phyloP scores from a whole-genome alignment of 2,888 invertebrate species.

The Augiades crinisus region DNA sequence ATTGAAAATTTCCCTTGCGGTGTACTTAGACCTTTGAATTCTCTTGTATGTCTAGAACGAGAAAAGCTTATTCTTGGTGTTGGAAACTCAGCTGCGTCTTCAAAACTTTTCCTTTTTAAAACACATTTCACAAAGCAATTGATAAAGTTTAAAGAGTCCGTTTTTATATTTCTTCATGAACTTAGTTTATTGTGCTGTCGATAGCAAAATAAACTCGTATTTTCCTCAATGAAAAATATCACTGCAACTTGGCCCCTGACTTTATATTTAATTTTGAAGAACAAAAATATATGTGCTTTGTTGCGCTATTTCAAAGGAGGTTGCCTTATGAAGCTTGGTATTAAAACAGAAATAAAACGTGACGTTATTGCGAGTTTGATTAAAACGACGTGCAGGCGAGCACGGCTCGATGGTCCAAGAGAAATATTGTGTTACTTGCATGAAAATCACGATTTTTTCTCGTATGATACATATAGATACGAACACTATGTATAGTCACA shows the following conservation, averaged over 20 bases:
- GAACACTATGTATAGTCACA: no score
- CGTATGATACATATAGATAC: no score
- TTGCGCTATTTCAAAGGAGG: conserved; percentile 48
- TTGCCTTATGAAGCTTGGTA: conserved; percentile 49
- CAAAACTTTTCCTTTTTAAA: conserved; percentile 18
- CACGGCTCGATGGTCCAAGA: not conserved
- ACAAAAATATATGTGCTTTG: conserved; percentile 44
- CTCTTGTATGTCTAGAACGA: conserved; percentile 3
- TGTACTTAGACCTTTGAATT: conserved; percentile 24
- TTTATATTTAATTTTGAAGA: conserved; percentile 43
- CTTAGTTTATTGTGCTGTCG: conserved; percentile 3
- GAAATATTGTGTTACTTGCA: conserved; percentile 40
- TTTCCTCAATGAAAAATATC: conserved; percentile 30
- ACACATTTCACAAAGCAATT: conserved; percentile 23
- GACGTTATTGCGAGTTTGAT: conserved; percentile 55
- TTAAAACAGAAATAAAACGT: conserved; percentile 48
- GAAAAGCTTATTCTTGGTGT: conserved; percentile 12
- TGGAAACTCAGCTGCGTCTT: conserved; percentile 5
- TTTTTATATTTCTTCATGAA: not conserved
- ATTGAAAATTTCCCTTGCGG: conserved; percentile 44
- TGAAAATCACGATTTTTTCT: conserved; percentile 36
- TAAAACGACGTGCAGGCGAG: conserved; percentile 39
- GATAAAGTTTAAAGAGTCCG: not conserved
- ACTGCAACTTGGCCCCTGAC: conserved; percentile 31
- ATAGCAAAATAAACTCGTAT: conserved; percentile 18